phyloP scores from a whole-genome alignment of 2,113 vertebrate genomes.

The Corapipo altera region DNA sequence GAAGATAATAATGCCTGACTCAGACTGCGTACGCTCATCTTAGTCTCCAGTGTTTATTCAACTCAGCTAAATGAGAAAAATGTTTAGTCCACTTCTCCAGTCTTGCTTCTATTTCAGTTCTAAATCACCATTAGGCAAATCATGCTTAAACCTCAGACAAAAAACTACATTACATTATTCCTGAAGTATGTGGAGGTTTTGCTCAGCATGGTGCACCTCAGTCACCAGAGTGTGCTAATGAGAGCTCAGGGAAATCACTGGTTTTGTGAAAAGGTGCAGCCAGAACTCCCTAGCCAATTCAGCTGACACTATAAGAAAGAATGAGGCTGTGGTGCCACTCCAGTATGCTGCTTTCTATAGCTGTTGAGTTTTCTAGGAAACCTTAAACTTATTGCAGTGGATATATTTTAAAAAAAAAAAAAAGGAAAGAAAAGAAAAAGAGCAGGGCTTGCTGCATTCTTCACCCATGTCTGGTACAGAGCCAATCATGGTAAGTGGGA shows the following conservation, averaged over 20 bases:
- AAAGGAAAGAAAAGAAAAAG: background rate
- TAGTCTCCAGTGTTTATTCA: background rate
- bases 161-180: background rate
- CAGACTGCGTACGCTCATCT: background rate
- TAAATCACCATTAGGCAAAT: background rate
- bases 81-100: background rate
- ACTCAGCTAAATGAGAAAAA: conserved; percentile 15
- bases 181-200: background rate
- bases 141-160: background rate
- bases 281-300: background rate
- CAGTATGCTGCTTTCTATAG: background rate
- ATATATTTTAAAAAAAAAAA: background rate
- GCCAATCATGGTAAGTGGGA: background rate
- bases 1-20: conserved; percentile 28
- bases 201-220: background rate
- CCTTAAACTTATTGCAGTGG: background rate
- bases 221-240: background rate
- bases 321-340: background rate
- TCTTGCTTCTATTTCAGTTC: background rate
- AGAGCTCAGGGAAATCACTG: background rate
- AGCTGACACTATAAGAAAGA: background rate
- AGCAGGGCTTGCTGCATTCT: background rate
- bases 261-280: background rate
- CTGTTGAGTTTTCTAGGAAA: background rate
- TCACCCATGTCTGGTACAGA: background rate